Evolutionary conservation across 2,888 invertebrate species (phyloP).

Genomic region (Rhingia rostrata): DNA sequence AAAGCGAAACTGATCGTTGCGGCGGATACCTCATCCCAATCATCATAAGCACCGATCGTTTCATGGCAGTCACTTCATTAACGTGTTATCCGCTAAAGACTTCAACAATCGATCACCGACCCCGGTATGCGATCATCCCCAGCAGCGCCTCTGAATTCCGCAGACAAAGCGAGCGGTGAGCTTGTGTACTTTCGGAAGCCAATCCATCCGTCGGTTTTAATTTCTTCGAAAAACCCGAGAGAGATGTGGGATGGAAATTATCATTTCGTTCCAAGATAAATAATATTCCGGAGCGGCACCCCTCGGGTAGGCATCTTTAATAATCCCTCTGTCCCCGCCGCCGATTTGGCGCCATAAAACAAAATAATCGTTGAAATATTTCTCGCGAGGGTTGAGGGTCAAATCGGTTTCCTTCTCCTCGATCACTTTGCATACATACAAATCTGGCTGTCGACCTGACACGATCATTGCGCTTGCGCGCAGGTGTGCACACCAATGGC

Average conservation of each 20-base stretch:
- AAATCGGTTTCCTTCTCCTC: slow-evolving; percentile 30
- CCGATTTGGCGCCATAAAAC: slow-evolving; percentile 53
- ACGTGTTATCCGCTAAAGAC: slow-evolving; percentile 66
- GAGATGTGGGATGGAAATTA: not conserved
- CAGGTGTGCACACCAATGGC: slow-evolving; percentile 55
- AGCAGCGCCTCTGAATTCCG: slow-evolving; percentile 63
- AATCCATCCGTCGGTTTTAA: slow-evolving; percentile 28
- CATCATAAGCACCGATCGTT: slow-evolving; percentile 42
- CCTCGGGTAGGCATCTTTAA: not conserved
- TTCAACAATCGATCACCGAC: slow-evolving; percentile 61
- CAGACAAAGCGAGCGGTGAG: not conserved
- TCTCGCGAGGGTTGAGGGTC: slow-evolving; percentile 56
- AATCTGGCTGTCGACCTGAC: slow-evolving; percentile 64
- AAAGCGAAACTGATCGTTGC: slow-evolving; percentile 29
- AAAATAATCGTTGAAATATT: slow-evolving; percentile 11
- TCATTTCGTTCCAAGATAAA: slow-evolving; percentile 41
- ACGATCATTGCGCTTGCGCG: slow-evolving; percentile 56
- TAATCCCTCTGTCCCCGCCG: not conserved
- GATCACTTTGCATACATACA: slow-evolving; percentile 63
- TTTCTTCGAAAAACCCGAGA: slow-evolving; percentile 27
- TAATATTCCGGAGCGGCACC: not conserved
- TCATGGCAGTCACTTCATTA: slow-evolving; percentile 62
- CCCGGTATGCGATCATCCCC: slow-evolving; percentile 43
- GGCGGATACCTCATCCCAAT: slow-evolving; percentile 27
- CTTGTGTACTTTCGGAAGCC: slow-evolving; percentile 44